phyloP scores from a whole-genome alignment of 2,113 vertebrate species.

The Dolichotis patagonum region DNA sequence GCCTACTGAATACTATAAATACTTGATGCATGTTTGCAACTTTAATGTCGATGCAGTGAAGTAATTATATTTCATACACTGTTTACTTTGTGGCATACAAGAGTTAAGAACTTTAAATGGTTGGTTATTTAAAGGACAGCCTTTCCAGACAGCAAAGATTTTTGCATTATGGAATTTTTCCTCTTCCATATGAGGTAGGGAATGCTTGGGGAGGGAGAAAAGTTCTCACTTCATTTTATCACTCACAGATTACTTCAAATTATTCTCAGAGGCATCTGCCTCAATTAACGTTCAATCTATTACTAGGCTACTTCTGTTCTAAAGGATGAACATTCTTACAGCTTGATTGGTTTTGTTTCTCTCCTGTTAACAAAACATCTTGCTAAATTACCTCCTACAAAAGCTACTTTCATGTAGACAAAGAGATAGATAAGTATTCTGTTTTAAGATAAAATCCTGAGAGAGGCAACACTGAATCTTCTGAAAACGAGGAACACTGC shows the following conservation, averaged over 20 bases:
- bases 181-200: not conserved
- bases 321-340: conserved; percentile 59
- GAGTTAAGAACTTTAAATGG: not conserved
- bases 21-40: not conserved
- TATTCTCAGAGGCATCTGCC: conserved; percentile 62
- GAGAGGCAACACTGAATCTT: not conserved
- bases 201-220: not conserved
- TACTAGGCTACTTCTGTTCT: conserved; percentile 55
- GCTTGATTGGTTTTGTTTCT: not conserved
- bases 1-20: not conserved
- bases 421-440: not conserved
- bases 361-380: conserved; percentile 57
- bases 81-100: not conserved
- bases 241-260: conserved; percentile 42
- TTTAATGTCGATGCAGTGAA: not conserved
- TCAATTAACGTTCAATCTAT: conserved; percentile 62
- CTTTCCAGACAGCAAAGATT: not conserved
- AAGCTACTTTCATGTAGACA: conserved; percentile 27
- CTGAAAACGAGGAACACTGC: not conserved
- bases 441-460: conserved; percentile 41
- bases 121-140: not conserved
- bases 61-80: conserved; percentile 10
- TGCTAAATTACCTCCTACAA: conserved; percentile 50
- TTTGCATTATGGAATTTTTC: not conserved
- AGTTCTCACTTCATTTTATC: not conserved